phyloP scores from a whole-genome alignment of 1,140 invertebrate species.

The Oryctes rhinoceros region DNA sequence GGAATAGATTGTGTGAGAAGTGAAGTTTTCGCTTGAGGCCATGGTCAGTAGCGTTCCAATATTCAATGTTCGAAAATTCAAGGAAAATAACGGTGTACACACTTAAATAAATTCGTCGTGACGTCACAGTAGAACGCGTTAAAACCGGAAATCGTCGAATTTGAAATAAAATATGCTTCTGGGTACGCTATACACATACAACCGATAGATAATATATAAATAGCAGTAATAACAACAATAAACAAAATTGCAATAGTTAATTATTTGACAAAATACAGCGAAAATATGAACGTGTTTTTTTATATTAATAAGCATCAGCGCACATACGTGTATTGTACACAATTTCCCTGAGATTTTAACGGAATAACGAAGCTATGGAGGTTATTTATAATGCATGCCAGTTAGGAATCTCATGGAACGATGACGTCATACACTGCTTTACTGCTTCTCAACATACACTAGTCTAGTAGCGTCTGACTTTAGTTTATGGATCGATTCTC shows the following conservation, averaged over 20 bases:
- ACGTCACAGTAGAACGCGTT: too few species aligned
- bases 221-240: neutral
- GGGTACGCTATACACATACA: too few species aligned
- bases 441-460: conserved; percentile 15
- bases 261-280: neutral
- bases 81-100: too few species aligned
- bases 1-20: neutral
- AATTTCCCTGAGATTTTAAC: conserved; percentile 16
- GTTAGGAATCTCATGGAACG: conserved; percentile 52
- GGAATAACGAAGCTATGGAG: conserved; percentile 43
- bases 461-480: conserved; percentile 41
- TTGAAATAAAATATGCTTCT: neutral
- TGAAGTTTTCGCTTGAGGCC: conserved; percentile 13
- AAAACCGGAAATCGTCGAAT: neutral
- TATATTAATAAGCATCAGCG: neutral
- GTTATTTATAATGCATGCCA: conserved; percentile 54
- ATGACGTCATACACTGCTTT: conserved; percentile 50
- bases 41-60: neutral
- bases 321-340: neutral
- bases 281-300: too few species aligned
- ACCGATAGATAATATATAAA: neutral
- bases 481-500: conserved; percentile 34
- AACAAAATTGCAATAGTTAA: neutral
- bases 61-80: neutral
- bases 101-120: neutral